Evolutionary conservation across 2,113 vertebrate genomes (phyloP), one percentile per base, ranked within the genome.

Genomic region (Cyanocitta stelleri): DNA sequence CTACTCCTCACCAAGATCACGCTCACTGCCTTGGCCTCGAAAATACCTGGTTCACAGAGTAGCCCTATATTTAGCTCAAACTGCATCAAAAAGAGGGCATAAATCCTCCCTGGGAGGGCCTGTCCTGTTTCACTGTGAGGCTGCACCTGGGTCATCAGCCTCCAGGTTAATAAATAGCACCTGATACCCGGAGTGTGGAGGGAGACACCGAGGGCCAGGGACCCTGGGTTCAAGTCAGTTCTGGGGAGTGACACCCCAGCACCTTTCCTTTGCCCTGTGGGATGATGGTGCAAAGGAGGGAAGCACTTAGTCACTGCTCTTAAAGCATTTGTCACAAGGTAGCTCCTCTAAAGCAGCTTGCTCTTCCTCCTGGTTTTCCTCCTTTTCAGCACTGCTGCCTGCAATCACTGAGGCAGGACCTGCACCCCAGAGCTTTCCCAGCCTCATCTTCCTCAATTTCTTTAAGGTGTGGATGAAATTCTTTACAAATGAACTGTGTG

Each of bases 391-490:
- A 54, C 44, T 39, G 49, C 69, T 89, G 54, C 29, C 68, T 87
- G 68, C 67, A 73, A 32, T 80, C 63, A 10, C 24, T 5, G 39
- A 71, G 62, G 75, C 75, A 93, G 78, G 44, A 86, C 51, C 44
- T 69, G 55, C 72, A 71, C 24, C 39, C n/a, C 2, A 1, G 55
- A 86, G 66, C 64, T 76, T 77, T 87, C 73, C 76, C 76, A 81
- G 1, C 43, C 61, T 81, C 94, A 72, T 90, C 86, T 88, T 89
- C 90, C 94, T 92, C 83, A 51, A 48, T 95, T 91, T 85, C 87
- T 89, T 74, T 88, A 74, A 96, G 87, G 92, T 3, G 85, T 91
- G 92, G 92, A 84, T 90, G 90, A 44, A 88, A 96, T 95, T 95
- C 92, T 83, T 93, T 26, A 29, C 56, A 74, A 63, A n/a, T 87